Conservation (phyloP, 1,140 invertebrate genomes). For the Trichomalopsis sarcophagae region DNA sequence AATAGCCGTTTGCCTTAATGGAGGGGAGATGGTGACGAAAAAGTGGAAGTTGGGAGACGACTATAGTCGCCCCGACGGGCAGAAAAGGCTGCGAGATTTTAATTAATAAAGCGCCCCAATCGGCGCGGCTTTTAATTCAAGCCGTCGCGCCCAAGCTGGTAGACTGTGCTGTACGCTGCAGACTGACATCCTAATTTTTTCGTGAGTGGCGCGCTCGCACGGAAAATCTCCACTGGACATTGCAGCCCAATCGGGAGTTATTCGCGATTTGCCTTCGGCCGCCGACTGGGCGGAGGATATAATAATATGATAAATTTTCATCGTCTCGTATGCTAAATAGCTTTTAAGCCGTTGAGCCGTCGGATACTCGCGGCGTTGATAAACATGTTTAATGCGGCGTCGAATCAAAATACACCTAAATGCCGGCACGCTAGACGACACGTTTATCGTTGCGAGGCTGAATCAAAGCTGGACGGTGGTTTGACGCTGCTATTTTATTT, state of each 20-base stretch:
- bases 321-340: no score
- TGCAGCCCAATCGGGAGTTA: neutral
- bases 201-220: conserved; percentile 10
- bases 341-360: no score
- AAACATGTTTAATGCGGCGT: no score
- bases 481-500: no score
- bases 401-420: no score
- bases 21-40: neutral
- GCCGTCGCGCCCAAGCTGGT: neutral
- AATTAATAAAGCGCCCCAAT: conserved; percentile 43
- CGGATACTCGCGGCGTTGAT: no score
- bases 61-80: neutral
- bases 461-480: no score
- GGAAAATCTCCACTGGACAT: neutral
- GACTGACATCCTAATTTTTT: conserved; percentile 54
- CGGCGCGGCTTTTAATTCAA: conserved; percentile 39
- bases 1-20: conserved; percentile 28
- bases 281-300: no score
- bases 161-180: neutral
- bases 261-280: conserved; percentile 16
- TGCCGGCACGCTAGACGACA: no score
- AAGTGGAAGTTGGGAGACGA: neutral
- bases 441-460: no score
- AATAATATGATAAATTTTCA: no score
- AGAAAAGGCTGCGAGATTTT: conserved; percentile 10